phyloP scores from a whole-genome alignment of 92 coral and sea anemone genomes.

The Bergia sp. region DNA sequence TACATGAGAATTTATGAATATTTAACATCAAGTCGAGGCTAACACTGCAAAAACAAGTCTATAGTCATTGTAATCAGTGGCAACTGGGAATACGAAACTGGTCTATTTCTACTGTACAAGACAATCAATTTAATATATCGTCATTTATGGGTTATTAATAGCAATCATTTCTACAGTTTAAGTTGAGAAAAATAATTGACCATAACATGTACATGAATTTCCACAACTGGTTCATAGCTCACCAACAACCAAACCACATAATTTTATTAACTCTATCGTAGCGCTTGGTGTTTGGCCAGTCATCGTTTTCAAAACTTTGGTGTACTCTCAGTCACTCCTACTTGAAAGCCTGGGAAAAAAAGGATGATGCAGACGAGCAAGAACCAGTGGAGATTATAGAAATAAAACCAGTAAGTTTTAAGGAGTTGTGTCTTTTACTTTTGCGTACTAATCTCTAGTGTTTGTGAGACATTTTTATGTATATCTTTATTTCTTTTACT shows the following conservation, averaged over 20 bases:
- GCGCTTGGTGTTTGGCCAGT: conserved; percentile 78
- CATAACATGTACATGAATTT: not conserved
- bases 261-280: conserved; percentile 25
- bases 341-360: conserved; percentile 83
- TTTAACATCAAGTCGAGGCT: no score
- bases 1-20: no score
- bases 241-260: not conserved
- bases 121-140: not conserved
- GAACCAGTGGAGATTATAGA: conserved; percentile 73
- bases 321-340: conserved; percentile 79
- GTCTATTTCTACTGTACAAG: not conserved
- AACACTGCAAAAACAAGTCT: no score
- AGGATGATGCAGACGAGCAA: conserved; percentile 57
- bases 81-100: no score
- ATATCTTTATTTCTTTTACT: no score
- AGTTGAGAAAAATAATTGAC: not conserved
- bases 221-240: not conserved
- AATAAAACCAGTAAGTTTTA: conserved; percentile 69
- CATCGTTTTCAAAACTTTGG: conserved; percentile 86
- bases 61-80: no score
- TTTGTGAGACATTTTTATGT: not conserved
- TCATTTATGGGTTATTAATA: not conserved
- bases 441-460: not conserved
- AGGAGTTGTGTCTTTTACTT: not conserved
- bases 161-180: not conserved